Evolutionary conservation across 30 jellyfish, hydroid and myxozoan genomes (phyloP).

Genomic region (Euphysa ruthae): DNA sequence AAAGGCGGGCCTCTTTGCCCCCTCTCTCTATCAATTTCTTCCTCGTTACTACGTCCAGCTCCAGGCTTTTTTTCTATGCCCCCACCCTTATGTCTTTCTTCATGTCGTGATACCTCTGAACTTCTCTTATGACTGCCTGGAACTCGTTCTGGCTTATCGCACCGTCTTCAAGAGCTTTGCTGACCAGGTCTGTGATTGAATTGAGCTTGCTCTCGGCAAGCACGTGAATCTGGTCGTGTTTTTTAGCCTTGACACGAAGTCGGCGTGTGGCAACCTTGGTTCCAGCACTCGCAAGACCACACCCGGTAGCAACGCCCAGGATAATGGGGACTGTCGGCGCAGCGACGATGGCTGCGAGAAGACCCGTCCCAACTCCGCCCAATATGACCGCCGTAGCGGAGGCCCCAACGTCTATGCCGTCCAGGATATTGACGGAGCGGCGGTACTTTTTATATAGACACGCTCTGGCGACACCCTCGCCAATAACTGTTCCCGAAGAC

Average conservation of each 20-base stretch:
- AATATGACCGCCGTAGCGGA: background rate
- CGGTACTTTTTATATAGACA: background rate
- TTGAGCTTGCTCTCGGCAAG: constrained; percentile 4
- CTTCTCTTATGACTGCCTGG: background rate
- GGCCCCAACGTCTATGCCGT: background rate
- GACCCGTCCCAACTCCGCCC: background rate
- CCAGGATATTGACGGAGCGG: background rate
- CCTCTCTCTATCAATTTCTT: too few species aligned
- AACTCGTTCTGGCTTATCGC: background rate
- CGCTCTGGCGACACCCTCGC: too few species aligned
- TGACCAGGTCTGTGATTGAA: background rate
- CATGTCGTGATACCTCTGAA: background rate
- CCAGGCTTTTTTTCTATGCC: too few species aligned
- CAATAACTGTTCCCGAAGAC: too few species aligned
- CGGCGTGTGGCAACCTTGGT: too few species aligned
- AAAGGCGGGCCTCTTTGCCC: too few species aligned
- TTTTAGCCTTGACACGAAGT: constrained; percentile 1
- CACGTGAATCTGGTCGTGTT: background rate
- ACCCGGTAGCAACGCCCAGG: background rate
- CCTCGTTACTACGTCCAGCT: too few species aligned
- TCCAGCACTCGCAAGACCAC: background rate
- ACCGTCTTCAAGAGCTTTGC: constrained; percentile 1
- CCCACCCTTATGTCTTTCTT: too few species aligned
- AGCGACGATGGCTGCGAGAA: background rate
- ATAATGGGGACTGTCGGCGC: background rate